Evolutionary conservation across 2,797 vertebrate species (phyloP).

Genomic region (Bucorvus abyssinicus): DNA sequence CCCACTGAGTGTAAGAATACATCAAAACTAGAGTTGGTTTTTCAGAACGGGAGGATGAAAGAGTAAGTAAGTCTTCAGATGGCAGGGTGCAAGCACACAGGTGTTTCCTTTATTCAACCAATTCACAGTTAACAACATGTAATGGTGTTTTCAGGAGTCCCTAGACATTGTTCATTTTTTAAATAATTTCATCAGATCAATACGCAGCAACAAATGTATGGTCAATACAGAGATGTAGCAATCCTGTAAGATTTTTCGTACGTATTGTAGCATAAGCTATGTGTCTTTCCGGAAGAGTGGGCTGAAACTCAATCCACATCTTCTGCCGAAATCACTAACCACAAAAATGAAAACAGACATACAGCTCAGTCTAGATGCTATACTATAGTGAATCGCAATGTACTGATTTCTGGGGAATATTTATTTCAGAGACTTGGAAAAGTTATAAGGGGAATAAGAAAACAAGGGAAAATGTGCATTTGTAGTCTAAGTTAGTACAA

Average conservation of each 20-base stretch:
- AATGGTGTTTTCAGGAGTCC: background rate
- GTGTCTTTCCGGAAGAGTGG: background rate
- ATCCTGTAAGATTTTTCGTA: background rate
- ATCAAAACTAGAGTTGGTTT: background rate
- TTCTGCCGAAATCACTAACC: constrained; percentile 21
- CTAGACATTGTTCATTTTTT: background rate
- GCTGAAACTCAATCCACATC: background rate
- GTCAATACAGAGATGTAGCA: background rate
- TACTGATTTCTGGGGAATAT: background rate
- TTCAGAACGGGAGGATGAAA: background rate
- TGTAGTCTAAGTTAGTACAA: background rate
- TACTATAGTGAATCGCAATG: background rate
- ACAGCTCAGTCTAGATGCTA: background rate
- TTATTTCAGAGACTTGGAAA: background rate
- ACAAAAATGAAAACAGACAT: background rate
- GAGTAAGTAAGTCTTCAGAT: background rate
- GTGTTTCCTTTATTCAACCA: background rate
- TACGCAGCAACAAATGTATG: background rate
- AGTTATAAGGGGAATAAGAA: background rate
- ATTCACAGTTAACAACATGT: background rate
- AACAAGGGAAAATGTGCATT: background rate
- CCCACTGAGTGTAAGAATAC: background rate
- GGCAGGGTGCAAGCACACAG: background rate
- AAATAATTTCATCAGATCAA: background rate
- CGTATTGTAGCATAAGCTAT: background rate